Evolutionary conservation across 2,797 vertebrate genomes (phyloP).

Genomic region (Enteromius paludinosus): DNA sequence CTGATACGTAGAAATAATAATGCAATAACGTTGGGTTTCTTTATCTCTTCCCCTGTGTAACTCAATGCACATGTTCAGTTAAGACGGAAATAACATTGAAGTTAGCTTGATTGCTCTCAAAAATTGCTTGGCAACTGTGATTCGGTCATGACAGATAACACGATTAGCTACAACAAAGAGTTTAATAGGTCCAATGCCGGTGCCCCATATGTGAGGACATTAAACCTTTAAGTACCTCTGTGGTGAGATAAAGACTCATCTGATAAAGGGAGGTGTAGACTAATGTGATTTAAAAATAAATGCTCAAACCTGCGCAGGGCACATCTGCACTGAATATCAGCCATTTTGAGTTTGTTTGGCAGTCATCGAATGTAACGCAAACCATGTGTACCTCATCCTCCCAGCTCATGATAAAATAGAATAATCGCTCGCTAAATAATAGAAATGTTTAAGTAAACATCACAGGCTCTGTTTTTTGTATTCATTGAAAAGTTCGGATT

Average conservation of each 20-base stretch:
- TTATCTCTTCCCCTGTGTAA: slow-evolving; percentile 37
- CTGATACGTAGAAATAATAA: slow-evolving; percentile 34
- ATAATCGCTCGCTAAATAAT: slow-evolving; percentile 36
- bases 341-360: slow-evolving; percentile 41
- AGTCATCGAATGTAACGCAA: slow-evolving; percentile 45
- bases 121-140: slow-evolving; percentile 32
- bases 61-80: slow-evolving; percentile 37
- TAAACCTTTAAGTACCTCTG: slow-evolving; percentile 48
- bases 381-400: slow-evolving; percentile 49
- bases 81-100: slow-evolving; percentile 35
- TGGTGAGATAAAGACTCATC: slow-evolving; percentile 55
- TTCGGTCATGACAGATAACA: slow-evolving; percentile 45
- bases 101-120: slow-evolving; percentile 39
- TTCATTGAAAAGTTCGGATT: not conserved
- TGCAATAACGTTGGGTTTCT: slow-evolving; percentile 32
- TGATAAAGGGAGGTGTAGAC: slow-evolving; percentile 49
- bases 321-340: slow-evolving; percentile 53
- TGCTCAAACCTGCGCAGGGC: slow-evolving; percentile 37
- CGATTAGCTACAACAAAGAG: slow-evolving; percentile 49
- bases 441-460: slow-evolving; percentile 37
- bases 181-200: slow-evolving; percentile 35
- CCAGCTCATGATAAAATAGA: slow-evolving; percentile 28
- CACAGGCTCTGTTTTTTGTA: slow-evolving; percentile 29
- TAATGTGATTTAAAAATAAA: slow-evolving; percentile 58
- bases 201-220: slow-evolving; percentile 40